Base-by-base conservation (phyloP, 2,113 vertebrate species). In the Peromyscus maniculatus region DNA sequence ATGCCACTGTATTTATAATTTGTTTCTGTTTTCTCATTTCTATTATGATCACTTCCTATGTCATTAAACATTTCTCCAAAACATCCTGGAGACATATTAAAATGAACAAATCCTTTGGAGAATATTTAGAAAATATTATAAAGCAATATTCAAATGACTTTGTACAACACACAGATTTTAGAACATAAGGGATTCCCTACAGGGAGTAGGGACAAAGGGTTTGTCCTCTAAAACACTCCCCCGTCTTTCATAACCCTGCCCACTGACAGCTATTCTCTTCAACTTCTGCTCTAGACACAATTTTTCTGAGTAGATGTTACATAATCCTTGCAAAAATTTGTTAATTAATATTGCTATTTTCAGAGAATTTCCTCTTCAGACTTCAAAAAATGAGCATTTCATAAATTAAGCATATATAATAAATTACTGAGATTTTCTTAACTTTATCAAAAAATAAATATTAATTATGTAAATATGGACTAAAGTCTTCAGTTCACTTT, bases 141-240 rank as follows among this genome's bases (percentile, higher is more conserved):
- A 95, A 96, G 39, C 74, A 86, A 94, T 94, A 97, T 94, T 97
- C 82, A 97, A 97, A 96, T 95, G 52, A 93, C 71, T 96, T 89
- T 93, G 89, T 91, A 64, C 84, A 36, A 90, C 31, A 55, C 36
- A 95, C 67, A 97, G 92, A 94, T 93, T 97, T 97, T 91, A 97
- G 89, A 97, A 80, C 91, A 94, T 94, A 95, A 97, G 87, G 93
- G 72, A 96, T 91, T 94, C 83, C 55, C 93, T 74, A 13, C 31
- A 87, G 83, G 46, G 83, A 91, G 46, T 15, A 95, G 69, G 2
- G 22, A 97, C 96, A 97, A 93, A 91, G 91, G 86, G 15, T 87
- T 95, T 92, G 95, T 95, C 89, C 91, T 96, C 71, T 87, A 87
- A 97, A 77, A 86, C 66, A 67, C 7, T 89, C 90, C 13, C 24